These are phyloP conservation scores for Ctenosaura bakeri DNA, from an alignment of 2,797 vertebrate species.

Conservation along the genomic window DNA sequence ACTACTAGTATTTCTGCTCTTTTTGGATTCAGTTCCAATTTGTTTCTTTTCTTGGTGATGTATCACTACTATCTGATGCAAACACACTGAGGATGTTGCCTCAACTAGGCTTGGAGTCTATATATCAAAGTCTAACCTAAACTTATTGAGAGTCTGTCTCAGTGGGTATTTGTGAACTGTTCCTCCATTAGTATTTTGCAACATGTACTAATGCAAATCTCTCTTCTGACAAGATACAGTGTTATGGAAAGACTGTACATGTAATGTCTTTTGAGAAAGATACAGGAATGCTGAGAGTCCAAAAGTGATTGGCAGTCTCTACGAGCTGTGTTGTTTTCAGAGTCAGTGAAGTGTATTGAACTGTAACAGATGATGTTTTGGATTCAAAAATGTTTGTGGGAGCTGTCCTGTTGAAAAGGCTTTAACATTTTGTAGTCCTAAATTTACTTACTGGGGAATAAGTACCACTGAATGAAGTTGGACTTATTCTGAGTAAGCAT, in stretches of 20 bases:
- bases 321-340: not conserved
- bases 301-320: not conserved
- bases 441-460: not conserved
- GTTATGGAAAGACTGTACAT: not conserved
- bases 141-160: not conserved
- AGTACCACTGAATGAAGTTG: not conserved
- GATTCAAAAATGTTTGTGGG: not conserved
- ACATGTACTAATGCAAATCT: not conserved
- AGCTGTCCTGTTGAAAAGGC: not conserved
- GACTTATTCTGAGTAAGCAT: not conserved
- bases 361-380: not conserved
- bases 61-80: not conserved
- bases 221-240: not conserved
- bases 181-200: not conserved
- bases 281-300: not conserved
- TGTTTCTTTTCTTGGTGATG: not conserved
- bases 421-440: not conserved
- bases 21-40: too few species aligned
- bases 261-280: not conserved
- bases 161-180: not conserved
- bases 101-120: not conserved
- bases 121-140: not conserved
- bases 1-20: not conserved
- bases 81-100: not conserved
- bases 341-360: not conserved